Evolutionary conservation across 2,888 invertebrate species (phyloP).

Genomic region (Thereva unica): DNA sequence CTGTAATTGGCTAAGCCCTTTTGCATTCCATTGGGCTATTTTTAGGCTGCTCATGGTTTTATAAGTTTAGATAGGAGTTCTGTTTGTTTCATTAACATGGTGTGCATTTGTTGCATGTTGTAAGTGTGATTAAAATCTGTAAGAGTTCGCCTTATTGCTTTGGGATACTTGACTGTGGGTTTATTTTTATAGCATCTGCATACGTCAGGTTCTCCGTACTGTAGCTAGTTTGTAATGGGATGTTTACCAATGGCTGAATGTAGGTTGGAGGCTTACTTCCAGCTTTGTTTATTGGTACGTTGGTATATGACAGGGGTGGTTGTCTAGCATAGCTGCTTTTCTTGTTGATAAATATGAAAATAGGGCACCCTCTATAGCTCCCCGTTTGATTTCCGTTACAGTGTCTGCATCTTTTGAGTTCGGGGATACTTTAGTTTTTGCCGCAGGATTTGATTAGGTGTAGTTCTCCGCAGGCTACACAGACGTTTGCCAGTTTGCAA

Average conservation of each 20-base stretch:
- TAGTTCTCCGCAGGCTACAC: conserved; percentile 8
- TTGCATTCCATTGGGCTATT: too few relatives aligned
- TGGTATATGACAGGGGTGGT: background rate
- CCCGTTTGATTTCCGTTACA: conserved; percentile 11
- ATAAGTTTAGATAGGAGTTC: background rate
- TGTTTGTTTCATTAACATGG: conserved; percentile 8
- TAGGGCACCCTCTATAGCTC: conserved; percentile 12
- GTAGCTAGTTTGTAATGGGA: background rate
- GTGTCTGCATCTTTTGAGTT: conserved; percentile 13
- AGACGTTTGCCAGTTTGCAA: too few relatives aligned
- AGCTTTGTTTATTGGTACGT: background rate
- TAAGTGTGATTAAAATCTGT: conserved; percentile 7
- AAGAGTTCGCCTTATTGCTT: conserved; percentile 5
- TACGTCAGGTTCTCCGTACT: background rate
- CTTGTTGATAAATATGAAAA: background rate
- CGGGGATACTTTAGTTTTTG: conserved; percentile 6
- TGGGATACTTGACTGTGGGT: background rate
- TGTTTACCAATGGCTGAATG: background rate
- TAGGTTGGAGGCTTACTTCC: background rate
- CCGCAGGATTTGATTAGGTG: conserved; percentile 2
- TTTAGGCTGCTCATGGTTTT: too few relatives aligned
- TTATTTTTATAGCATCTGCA: conserved; percentile 3
- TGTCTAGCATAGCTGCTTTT: conserved; percentile 2
- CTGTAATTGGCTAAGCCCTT: too few relatives aligned
- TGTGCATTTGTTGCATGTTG: conserved; percentile 6